A percentile compares a stretch with the other conserved stretches of the same genome.
Evolutionary conservation across 2,113 vertebrate genomes (phyloP).

Genomic region (Terrapene triunguis): DNA sequence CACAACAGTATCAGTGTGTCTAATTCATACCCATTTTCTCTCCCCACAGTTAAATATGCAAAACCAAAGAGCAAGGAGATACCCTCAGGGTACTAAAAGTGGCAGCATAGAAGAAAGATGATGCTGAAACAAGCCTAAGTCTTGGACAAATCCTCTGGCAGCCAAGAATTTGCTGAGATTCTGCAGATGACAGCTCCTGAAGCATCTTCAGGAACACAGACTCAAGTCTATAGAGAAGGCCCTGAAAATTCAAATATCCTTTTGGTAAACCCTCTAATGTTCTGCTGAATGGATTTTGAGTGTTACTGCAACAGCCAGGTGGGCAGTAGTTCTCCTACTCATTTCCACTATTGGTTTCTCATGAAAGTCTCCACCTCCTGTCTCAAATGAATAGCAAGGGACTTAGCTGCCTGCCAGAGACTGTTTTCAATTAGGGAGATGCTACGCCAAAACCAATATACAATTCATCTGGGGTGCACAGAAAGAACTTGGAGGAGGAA

Average conservation of each 20-base stretch:
- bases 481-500: no score
- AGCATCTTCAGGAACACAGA: rapidly evolving
- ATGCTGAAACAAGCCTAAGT: background rate
- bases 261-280: background rate
- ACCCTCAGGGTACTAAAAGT: background rate
- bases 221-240: rapidly evolving
- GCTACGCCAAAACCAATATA: no score
- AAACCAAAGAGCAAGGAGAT: background rate
- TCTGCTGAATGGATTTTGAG: background rate
- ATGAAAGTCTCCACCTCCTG: no score
- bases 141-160: background rate
- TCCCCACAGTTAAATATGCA: background rate
- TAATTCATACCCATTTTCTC: background rate
- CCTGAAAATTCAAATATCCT: background rate
- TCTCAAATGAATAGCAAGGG: no score
- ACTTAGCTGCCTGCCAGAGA: no score
- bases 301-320: background rate
- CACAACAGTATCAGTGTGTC: background rate
- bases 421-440: no score
- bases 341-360: no score
- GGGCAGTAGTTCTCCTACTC: no score
- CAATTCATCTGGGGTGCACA: no score
- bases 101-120: background rate
- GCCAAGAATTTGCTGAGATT: background rate
- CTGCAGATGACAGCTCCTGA: background rate